Evolutionary conservation across 2,888 invertebrate genomes (phyloP), one percentile per base, ranked within the genome.

Genomic region (Chymomyza amoena): DNA sequence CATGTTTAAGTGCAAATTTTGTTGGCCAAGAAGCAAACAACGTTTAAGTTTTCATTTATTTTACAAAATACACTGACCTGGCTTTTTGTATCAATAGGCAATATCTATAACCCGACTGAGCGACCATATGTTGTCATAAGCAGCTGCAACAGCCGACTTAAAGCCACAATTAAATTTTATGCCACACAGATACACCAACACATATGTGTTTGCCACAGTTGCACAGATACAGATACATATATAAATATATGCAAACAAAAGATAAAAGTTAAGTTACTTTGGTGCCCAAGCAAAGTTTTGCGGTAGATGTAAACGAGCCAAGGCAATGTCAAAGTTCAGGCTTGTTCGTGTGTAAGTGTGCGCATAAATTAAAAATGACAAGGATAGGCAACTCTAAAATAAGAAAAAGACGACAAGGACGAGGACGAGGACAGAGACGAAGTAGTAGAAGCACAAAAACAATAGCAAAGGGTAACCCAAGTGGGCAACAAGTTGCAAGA

Each of bases 301-400:
- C 54, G 54, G 39, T 45, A 45, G 54, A 54, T 54, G 16, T 54
- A 16, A 54, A 54, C 10, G 39, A 45, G 39, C 39, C 39, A 45
- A 45, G 39, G 13, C 59, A 59, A 68, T 72, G 61, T 9, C 20
- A 61, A 61, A 61, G 61, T 61, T 61, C 36, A 39, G 32, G 28
- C 20, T 62, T 54, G 54, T 54, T 54, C 54, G 45, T 45, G 51
- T 25, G 61, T 20, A 16, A 50, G 25, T 25, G 5, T 10, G 4
- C 25, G 80, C 82, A 80, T 80, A 80, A 80, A 80, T 83, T 82
- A 82, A 82, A 88, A 88, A 83, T 83, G 88, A 83, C 83, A 83
- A 77, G 88, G 83, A 83, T 88, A 86, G 81, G 39, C 79, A 81
- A 45, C 39, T 45, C 39, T 45, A 45, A 45, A 45, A 45, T 45